A percentile compares a stretch with the other conserved stretches of the same genome.
Evolutionary conservation across 2,113 vertebrate species (phyloP).

Genomic region (Scartelaos histophorus): DNA sequence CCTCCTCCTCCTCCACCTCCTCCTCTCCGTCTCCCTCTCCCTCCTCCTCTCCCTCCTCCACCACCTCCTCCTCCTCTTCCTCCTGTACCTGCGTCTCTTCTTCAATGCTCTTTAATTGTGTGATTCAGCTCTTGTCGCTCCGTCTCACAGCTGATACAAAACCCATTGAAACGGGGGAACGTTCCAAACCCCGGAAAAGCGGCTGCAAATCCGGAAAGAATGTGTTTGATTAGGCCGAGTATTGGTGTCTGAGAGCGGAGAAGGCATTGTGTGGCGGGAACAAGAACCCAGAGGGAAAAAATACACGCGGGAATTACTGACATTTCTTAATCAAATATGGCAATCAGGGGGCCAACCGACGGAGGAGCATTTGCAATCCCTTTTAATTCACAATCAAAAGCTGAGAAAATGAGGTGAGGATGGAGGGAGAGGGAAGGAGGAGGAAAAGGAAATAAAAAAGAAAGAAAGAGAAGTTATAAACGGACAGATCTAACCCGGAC

Average conservation of each 20-base stretch:
- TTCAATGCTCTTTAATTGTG: constrained; percentile 79
- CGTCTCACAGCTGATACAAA: constrained; percentile 67
- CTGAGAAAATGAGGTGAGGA: constrained; percentile 79
- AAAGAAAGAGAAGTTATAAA: too few species aligned
- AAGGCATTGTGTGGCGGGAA: constrained; percentile 73
- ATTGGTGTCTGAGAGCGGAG: constrained; percentile 57
- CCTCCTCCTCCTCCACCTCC: too few species aligned
- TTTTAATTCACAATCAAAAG: constrained; percentile 98
- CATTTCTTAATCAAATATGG: constrained; percentile 85
- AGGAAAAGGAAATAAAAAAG: constrained; percentile 19
- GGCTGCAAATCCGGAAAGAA: constrained; percentile 68
- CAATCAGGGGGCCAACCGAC: constrained; percentile 91
- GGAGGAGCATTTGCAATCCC: constrained; percentile 93
- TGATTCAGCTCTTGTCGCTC: constrained; percentile 77
- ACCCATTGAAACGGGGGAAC: constrained; percentile 59
- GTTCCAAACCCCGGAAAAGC: constrained; percentile 48
- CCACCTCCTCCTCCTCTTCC: neutral
- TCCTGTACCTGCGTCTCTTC: constrained; percentile 65
- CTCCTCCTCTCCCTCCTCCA: too few species aligned
- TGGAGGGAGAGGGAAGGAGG: constrained; percentile 37
- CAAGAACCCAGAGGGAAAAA: constrained; percentile 41
- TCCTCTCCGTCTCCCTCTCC: too few species aligned
- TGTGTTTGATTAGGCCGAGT: constrained; percentile 79
- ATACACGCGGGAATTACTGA: constrained; percentile 72
- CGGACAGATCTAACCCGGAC: too few species aligned